phyloP scores from a whole-genome alignment of 1,140 invertebrate species.

The Gryon sp. region DNA sequence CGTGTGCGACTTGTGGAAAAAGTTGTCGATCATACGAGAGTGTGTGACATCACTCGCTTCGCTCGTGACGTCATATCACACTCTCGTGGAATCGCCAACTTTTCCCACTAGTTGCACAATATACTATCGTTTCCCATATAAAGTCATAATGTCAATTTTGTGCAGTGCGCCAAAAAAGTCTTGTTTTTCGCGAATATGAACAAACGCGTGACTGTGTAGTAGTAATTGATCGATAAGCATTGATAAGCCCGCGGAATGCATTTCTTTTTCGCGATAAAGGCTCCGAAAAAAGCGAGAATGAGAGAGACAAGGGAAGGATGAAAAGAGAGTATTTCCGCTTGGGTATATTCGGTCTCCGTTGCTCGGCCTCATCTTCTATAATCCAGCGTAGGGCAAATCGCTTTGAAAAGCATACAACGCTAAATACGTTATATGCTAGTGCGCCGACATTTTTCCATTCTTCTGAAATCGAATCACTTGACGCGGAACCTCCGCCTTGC shows the following conservation, averaged over 20 bases:
- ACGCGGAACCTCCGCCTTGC: conserved; percentile 35
- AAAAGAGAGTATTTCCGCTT: conserved; percentile 16
- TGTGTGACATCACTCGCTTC: too few relatives aligned
- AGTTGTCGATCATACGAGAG: too few relatives aligned
- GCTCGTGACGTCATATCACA: too few relatives aligned
- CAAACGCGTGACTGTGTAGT: conserved; percentile 3
- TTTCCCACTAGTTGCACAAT: too few relatives aligned
- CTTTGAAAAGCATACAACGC: conserved; percentile 38
- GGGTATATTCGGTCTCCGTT: conserved; percentile 33
- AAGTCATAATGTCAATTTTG: conserved; percentile 12
- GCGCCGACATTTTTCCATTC: conserved; percentile 51
- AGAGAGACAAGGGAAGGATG: too few relatives aligned
- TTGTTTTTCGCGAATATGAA: too few relatives aligned
- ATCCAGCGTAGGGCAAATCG: conserved; percentile 2
- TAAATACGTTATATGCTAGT: conserved; percentile 52
- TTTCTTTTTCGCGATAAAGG: conserved; percentile 32
- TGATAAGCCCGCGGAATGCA: conserved; percentile 33
- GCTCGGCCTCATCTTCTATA: conserved; percentile 32
- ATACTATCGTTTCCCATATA: too few relatives aligned
- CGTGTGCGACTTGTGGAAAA: too few relatives aligned
- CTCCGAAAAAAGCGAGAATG: too few relatives aligned
- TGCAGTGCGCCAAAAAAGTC: too few relatives aligned
- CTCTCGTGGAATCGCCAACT: too few relatives aligned
- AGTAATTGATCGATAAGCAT: conserved; percentile 49
- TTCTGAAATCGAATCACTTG: conserved; percentile 47